Evolutionary conservation across 2,797 vertebrate species (phyloP).

Genomic region (Microctenopoma stevenorrisi): DNA sequence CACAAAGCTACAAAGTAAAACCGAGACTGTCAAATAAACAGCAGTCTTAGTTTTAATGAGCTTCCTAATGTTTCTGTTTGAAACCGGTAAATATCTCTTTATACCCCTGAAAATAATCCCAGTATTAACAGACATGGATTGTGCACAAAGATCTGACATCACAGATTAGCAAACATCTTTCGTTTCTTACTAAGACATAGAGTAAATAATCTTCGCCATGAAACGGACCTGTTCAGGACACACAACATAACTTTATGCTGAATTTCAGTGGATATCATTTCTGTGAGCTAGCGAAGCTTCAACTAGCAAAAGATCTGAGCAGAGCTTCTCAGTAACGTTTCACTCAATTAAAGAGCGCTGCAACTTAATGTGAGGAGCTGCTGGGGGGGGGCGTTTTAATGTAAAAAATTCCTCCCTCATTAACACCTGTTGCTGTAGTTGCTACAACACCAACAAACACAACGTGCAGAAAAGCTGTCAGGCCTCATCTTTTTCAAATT

Average conservation of each 20-base stretch:
- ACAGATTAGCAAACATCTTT: conserved; percentile 27
- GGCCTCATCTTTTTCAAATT: conserved; percentile 51
- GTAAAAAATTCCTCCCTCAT: conserved; percentile 69
- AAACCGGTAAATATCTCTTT: conserved; percentile 16
- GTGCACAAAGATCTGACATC: conserved; percentile 43
- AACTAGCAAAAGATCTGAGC: too few relatives aligned
- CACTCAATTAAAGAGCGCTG: conserved; percentile 52
- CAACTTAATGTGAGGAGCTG: conserved; percentile 43
- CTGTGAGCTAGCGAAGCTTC: conserved; percentile 33
- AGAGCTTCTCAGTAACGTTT: conserved; percentile 19
- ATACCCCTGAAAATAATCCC: conserved; percentile 10
- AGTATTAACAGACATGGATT: conserved; percentile 36
- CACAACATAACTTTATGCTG: conserved; percentile 13
- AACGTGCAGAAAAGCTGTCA: conserved; percentile 30
- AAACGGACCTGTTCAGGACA: conserved; percentile 7
- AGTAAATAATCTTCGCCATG: conserved; percentile 14
- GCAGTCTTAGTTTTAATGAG: conserved; percentile 21
- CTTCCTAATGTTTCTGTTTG: conserved; percentile 24
- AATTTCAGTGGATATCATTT: conserved; percentile 27
- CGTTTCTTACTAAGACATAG: conserved; percentile 38
- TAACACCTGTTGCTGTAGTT: conserved; percentile 55
- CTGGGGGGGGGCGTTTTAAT: conserved; percentile 60
- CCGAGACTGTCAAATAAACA: conserved; percentile 31
- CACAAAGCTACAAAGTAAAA: conserved; percentile 32
- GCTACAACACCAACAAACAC: conserved; percentile 42